Base-by-base conservation (phyloP, 2,797 vertebrate genomes). In the Rhodeus uyekii region DNA sequence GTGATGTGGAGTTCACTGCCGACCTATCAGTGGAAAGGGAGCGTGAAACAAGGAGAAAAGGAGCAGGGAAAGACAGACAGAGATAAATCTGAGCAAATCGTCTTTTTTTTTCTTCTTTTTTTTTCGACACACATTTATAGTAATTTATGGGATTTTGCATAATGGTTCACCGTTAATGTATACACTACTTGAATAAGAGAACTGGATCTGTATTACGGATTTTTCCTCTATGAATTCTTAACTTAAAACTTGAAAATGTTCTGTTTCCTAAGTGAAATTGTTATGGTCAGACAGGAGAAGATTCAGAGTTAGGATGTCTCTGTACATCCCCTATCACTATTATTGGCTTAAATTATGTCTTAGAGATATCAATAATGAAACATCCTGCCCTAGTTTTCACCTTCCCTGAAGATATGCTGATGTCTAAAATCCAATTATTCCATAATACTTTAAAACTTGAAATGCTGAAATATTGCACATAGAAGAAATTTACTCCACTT, bases 281-380 rank as follows among this genome's bases (percentile, higher is more conserved):
- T 14, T 14, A 60, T 29, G 27, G 55, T 60, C 14, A 60, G 5
- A 60, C 29, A 3, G 27, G 3, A 29, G 7, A 8, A 1, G 27
- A 60, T 60, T 16, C 27, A 7, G 24, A 60, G 55, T 27, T 27
- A 7, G 55, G 24, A 29, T 60, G 27, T 29, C 16, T 60, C 14
- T 16, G 58, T 16, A 29, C 58, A 60, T 13, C 27, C 27, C 58
- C 14, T 60, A 6, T 29, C 18, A 22, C 3, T 39, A 29, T 76
- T 60, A 42, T 42, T 76, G 36, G 16, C 58, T 13, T 63, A 46
- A 79, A 86, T 88, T 69, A 78, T 88, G 78, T 92, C 92, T 89
- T 91, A 89, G 65, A 84, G 60, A 8, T 83, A 92, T 93, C 69
- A 89, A 93, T 92, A 86, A 92, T 93, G 92, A 81, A 92, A 83